Conservation (phyloP, 2,888 invertebrate genomes). For the Sarcophaga rosellei region DNA sequence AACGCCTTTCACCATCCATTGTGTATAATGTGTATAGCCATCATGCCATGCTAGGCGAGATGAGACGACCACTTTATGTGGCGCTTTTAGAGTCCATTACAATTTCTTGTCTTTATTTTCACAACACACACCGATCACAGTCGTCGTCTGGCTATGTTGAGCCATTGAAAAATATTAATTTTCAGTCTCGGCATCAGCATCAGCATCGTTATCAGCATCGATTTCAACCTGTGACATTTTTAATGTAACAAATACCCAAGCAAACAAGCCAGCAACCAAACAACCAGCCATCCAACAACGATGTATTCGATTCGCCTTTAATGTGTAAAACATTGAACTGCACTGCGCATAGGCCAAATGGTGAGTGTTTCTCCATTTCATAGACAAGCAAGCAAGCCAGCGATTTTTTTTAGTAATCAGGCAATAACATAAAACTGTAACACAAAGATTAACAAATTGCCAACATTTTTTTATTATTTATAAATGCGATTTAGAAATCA, state of each 20-base stretch:
- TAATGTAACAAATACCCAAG: conserved; percentile 34
- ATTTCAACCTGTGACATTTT: conserved; percentile 67
- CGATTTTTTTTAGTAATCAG: no score
- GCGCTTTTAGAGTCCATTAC: background rate
- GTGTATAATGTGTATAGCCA: conserved; percentile 30
- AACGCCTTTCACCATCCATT: conserved; percentile 63
- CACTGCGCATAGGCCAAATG: conserved; percentile 1
- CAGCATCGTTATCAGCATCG: conserved; percentile 10
- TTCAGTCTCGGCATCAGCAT: conserved; percentile 1
- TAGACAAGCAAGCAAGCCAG: no score
- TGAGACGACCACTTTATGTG: background rate
- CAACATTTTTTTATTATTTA: conserved; percentile 60
- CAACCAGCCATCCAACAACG: background rate
- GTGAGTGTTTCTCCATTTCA: background rate
- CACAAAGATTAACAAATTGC: conserved; percentile 63
- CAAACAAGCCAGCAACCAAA: background rate
- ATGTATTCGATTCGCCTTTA: conserved; percentile 5
- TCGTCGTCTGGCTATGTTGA: background rate
- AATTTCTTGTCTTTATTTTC: conserved; percentile 23
- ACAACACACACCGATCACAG: no score
- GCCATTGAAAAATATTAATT: conserved; percentile 52
- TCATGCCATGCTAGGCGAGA: background rate
- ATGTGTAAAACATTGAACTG: conserved; percentile 48
- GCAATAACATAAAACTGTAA: conserved; percentile 46
- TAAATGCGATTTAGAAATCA: conserved; percentile 50